Conservation (phyloP, 2,888 invertebrate genomes). For the Drosophila lacicola region DNA sequence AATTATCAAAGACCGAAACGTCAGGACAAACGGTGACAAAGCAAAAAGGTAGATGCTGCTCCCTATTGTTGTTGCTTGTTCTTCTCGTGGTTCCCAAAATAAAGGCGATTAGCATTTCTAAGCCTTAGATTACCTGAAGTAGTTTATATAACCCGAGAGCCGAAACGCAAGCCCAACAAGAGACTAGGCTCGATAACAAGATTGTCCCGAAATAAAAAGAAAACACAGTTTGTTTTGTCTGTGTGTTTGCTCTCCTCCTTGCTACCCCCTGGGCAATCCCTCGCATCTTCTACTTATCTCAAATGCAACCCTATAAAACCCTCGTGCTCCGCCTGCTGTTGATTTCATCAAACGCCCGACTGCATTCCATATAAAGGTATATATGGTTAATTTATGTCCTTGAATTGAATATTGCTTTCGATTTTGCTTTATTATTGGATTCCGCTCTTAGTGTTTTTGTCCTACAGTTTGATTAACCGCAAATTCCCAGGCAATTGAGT, state of each 20-base stretch:
- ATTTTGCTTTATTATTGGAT: conserved; percentile 44
- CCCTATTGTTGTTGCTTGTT: conserved; percentile 23
- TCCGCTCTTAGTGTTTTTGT: conserved; percentile 9
- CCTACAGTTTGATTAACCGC: conserved; percentile 59
- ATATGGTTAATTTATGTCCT: conserved; percentile 70
- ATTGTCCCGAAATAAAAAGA: conserved; percentile 39
- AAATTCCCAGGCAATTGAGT: conserved; percentile 68
- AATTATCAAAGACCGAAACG: conserved; percentile 71
- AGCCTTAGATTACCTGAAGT: conserved; percentile 81
- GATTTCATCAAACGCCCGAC: conserved; percentile 68
- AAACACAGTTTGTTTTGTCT: conserved; percentile 45
- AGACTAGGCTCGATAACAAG: conserved; percentile 65
- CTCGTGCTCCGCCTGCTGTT: conserved; percentile 16
- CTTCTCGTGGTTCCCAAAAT: conserved; percentile 55
- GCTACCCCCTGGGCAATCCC: background rate
- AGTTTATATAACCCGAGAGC: conserved; percentile 68
- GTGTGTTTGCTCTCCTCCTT: conserved; percentile 39
- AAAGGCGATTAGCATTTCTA: conserved; percentile 81
- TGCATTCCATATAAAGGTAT: conserved; percentile 53
- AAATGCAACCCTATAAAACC: conserved; percentile 35
- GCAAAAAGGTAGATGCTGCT: conserved; percentile 67
- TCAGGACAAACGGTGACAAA: conserved; percentile 70
- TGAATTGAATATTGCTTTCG: conserved; percentile 43
- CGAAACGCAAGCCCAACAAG: conserved; percentile 21
- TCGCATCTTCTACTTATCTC: conserved; percentile 6